Conservation (phyloP, 2,888 invertebrate genomes). For the Microdon myrmicae region DNA sequence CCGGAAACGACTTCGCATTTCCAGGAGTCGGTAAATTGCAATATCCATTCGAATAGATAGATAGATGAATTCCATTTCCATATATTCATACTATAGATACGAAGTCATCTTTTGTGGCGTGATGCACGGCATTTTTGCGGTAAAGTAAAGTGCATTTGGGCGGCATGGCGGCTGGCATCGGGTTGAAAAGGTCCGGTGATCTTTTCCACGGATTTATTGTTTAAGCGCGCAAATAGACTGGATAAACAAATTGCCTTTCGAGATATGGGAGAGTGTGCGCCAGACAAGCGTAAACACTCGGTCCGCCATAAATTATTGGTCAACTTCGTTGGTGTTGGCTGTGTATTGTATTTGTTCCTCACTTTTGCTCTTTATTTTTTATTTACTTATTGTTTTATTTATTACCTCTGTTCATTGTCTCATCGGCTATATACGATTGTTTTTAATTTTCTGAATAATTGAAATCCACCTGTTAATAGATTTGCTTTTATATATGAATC, state of each 20-base stretch:
- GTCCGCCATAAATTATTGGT: slow-evolving; percentile 49
- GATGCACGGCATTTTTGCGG: slow-evolving; percentile 38
- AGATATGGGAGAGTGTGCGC: slow-evolving; percentile 11
- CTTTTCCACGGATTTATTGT: slow-evolving; percentile 37
- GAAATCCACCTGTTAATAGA: slow-evolving; percentile 45
- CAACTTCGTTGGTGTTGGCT: slow-evolving; percentile 48
- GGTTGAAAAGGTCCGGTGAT: slow-evolving; percentile 27
- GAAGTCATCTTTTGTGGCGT: slow-evolving; percentile 17
- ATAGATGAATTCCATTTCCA: slow-evolving; percentile 45
- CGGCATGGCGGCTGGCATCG: slow-evolving; percentile 4
- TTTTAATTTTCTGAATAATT: slow-evolving; percentile 42
- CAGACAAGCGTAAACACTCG: slow-evolving; percentile 42
- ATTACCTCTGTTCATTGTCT: slow-evolving; percentile 34
- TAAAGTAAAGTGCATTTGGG: slow-evolving; percentile 43
- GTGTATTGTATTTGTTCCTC: slow-evolving; percentile 11
- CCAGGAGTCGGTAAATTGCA: slow-evolving; percentile 51
- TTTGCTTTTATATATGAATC: slow-evolving; percentile 2
- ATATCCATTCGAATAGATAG: slow-evolving; percentile 49
- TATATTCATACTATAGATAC: not conserved
- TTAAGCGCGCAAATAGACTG: slow-evolving; percentile 44
- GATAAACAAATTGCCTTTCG: slow-evolving; percentile 36
- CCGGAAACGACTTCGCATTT: slow-evolving; percentile 51
- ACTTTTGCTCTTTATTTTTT: too few relatives aligned
- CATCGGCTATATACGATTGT: slow-evolving; percentile 45
- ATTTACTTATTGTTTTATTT: slow-evolving; percentile 37